Evolutionary conservation across 2,888 invertebrate genomes (phyloP).

Genomic region (Drosophila ochracea): DNA sequence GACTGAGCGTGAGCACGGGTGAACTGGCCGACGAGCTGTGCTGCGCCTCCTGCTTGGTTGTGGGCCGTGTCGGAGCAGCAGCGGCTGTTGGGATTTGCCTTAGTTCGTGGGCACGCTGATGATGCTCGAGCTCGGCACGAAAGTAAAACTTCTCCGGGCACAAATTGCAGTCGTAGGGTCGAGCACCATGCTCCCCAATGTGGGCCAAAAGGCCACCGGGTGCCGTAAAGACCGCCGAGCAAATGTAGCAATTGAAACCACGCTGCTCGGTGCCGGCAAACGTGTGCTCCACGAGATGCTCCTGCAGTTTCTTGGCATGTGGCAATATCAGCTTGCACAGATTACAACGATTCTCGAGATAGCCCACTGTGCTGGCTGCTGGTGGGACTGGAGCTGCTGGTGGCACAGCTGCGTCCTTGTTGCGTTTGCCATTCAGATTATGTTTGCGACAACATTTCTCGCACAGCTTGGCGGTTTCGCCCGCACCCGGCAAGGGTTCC

Average conservation of each 20-base stretch:
- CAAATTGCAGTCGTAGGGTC: conserved; percentile 94
- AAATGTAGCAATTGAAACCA: conserved; percentile 94
- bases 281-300: conserved; percentile 96
- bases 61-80: neutral
- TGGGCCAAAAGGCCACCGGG: conserved; percentile 93
- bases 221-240: conserved; percentile 94
- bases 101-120: conserved; percentile 88
- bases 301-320: conserved; percentile 92
- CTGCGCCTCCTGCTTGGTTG: conserved; percentile 34
- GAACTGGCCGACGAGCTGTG: conserved; percentile 40
- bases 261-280: conserved; percentile 93
- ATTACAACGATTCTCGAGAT: conserved; percentile 87
- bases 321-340: conserved; percentile 92
- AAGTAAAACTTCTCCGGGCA: conserved; percentile 96
- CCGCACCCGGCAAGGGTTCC: conserved; percentile 78
- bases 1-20: conserved; percentile 29
- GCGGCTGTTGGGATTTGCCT: conserved; percentile 36
- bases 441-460: conserved; percentile 90
- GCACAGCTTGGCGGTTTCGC: conserved; percentile 87
- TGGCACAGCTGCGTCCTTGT: conserved; percentile 30
- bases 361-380: conserved; percentile 70
- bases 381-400: conserved; percentile 30
- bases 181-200: conserved; percentile 93
- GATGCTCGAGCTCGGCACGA: conserved; percentile 95
- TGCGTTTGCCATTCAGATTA: conserved; percentile 79